Conservation (phyloP, 2,797 vertebrate genomes). For the Natrix natrix region DNA sequence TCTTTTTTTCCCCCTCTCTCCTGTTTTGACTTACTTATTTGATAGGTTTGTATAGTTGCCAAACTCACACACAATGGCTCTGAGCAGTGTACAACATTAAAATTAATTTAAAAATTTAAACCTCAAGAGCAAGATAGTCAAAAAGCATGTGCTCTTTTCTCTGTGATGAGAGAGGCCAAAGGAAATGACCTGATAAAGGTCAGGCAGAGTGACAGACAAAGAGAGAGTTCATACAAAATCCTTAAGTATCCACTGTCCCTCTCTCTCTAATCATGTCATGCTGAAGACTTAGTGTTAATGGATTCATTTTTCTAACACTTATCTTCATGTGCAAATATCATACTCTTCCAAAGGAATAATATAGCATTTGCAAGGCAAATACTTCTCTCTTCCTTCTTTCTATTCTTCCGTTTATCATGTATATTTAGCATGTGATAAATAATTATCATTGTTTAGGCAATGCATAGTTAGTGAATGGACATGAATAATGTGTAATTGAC, state of each 20-base stretch:
- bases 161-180: neutral
- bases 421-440: neutral
- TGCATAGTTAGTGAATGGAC: neutral
- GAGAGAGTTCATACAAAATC: neutral
- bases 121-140: neutral
- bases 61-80: neutral
- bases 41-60: neutral
- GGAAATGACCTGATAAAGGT: neutral
- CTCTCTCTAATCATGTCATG: neutral
- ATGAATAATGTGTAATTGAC: neutral
- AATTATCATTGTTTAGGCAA: neutral
- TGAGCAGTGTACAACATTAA: neutral
- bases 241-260: neutral
- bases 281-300: neutral
- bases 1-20: neutral
- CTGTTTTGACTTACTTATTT: neutral
- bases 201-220: neutral
- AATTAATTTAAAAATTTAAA: neutral
- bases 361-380: neutral
- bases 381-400: neutral
- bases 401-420: neutral
- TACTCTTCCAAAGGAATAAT: neutral
- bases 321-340: neutral
- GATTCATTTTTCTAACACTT: neutral
- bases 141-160: neutral